Evolutionary conservation across 1,140 invertebrate species (phyloP), one percentile per base, ranked within the genome.

Genomic region (Leptestheria dahalacensis): DNA sequence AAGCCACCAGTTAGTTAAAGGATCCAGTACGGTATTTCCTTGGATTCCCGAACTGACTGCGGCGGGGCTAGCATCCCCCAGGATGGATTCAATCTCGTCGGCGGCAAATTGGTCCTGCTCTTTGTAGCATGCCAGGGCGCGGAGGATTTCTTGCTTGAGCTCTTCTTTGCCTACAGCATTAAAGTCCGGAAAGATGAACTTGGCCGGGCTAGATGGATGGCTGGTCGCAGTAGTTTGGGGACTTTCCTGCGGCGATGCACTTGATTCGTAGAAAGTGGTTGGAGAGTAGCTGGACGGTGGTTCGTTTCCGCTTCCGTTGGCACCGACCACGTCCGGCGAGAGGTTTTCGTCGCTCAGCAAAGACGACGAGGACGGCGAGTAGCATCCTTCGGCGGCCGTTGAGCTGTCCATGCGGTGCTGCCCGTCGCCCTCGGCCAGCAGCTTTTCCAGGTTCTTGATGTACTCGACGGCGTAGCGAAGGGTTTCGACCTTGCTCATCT

Each of bases 401-500:
- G 58, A 21, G 47, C 49, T 23, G 33, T 28, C 4, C 28, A 18
- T 33, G 24, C 33, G 20, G 50, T 48, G 11, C 20, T 15, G n/a
- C n/a, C 46, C 25, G 1, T 49, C 54, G 25, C 24, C 56, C 18
- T 61, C 54, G 2, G 55, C 68, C 12, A 78, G 64, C 15, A 76
- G 61, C 47, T 70, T 63, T 61, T 77, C 72, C 10, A 79, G 66
- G 48, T 74, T 65, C 47, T 68, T 65, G 59, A 79, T 79, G 63
- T 79, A 78, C n/a, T 73, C 69, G 21, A 77, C 74, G 9, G 77
- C 77, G 0, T 72, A 70, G 57, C 72, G 68, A 50, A 79, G 63
- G 11, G 77, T 79, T 58, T 79, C 77, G 52, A 77, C 77, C 67
- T 78, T 78, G 64, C 73, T 75, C 60, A 77, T 70, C 68, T 95